Base-by-base conservation (phyloP, 1,140 invertebrate species). In the Drosophila prosaltans region DNA sequence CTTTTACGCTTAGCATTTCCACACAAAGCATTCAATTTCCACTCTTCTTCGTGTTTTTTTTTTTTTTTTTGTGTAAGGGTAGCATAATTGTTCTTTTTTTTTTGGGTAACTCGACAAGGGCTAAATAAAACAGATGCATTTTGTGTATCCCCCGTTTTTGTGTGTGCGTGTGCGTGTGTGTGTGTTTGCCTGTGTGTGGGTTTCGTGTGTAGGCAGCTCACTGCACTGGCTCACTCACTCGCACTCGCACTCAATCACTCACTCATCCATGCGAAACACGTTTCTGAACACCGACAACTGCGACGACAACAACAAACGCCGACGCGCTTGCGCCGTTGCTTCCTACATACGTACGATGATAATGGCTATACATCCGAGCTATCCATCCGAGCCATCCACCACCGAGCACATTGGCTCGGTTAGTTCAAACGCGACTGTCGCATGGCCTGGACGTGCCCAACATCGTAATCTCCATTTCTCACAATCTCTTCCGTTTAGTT, bases 101-200 rank as follows among this genome's bases (percentile, higher is more conserved):
- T 59, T 63, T 39, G 75, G 69, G 65, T 67, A 66, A 76, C 48
- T 63, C 80, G 61, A 69, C 63, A 63, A 77, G 51, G 39, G 40
- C 58, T 43, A 74, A 75, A 79, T 75, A 79, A 86, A 86, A 86
- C 82, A 86, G 82, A 86, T 86, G 83, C 84, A 89, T 83, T 85
- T 70, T 60, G 51, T 69, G 66, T 41, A 43, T 41, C 21, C 16
- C 41, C 43, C 32, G 30, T 36, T 36, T 30, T 30, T 30, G 28
- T 30, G 28, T 16, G 40, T 71, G 41, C 59, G 57, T 69, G 26
- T 10, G 32, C 16, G 11, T 60, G 39, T 60, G 40, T 30, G 40
- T 45, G 40, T 66, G n/a, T 43, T 1, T n/a, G 41, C 4, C 3
- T n/a, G 61, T 55, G 54, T 64, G 62, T 43, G 59, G 36, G 57